Percentiles rank a stretch among this genome's conserved stretches.
phyloP scores from a whole-genome alignment of 1,140 invertebrate species.

The Drosophila insularis region DNA sequence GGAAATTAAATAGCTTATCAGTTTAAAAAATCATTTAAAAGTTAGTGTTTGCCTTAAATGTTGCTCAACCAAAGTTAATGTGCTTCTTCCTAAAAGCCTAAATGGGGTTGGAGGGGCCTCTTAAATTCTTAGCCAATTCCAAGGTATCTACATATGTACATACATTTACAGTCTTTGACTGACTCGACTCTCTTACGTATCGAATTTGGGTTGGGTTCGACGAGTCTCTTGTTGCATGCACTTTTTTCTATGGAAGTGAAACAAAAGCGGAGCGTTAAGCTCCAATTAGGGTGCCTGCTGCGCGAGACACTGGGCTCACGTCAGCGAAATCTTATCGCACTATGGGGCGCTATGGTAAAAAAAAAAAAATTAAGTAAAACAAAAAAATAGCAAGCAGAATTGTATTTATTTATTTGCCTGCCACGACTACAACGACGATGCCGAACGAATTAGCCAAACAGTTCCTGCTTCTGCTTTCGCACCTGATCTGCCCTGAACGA shows the following conservation, averaged over 20 bases:
- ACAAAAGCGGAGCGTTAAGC: conserved; percentile 77
- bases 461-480: conserved; percentile 76
- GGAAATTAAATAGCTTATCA: too few species aligned
- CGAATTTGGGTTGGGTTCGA: conserved; percentile 59
- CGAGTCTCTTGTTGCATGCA: conserved; percentile 77
- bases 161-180: conserved; percentile 32
- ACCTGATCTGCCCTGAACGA: conserved; percentile 36
- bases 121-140: not conserved
- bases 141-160: not conserved
- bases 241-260: conserved; percentile 78
- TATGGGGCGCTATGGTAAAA: conserved; percentile 42
- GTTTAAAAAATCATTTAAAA: too few species aligned
- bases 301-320: conserved; percentile 53
- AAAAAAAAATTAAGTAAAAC: conserved; percentile 30
- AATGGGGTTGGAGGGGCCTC: not conserved
- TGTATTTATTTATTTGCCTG: conserved; percentile 59
- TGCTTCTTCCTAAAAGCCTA: too few species aligned
- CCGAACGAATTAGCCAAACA: conserved; percentile 69
- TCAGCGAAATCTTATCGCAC: conserved; percentile 77
- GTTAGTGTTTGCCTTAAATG: too few species aligned
- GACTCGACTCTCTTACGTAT: conserved; percentile 11
- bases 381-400: conserved; percentile 51
- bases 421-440: conserved; percentile 28
- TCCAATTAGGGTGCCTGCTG: conserved; percentile 69
- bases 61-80: too few species aligned